phyloP scores from a whole-genome alignment of 30 jellyfish, hydroid and myxozoan species.

The Rhopilema esculentum region DNA sequence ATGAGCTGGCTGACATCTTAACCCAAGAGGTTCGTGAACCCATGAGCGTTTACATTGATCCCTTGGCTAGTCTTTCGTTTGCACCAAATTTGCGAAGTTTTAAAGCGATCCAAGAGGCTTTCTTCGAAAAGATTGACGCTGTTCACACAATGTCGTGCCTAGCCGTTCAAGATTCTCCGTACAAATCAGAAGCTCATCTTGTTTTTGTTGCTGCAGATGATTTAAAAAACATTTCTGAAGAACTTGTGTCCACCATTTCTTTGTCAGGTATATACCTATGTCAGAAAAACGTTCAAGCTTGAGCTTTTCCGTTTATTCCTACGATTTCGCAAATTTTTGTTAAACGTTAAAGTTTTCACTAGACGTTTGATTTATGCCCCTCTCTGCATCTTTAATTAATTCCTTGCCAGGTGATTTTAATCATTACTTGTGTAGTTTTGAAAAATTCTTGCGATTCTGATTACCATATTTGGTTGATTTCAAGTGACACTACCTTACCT shows the following conservation, averaged over 20 bases:
- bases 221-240: constrained; percentile 26
- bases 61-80: constrained; percentile 64
- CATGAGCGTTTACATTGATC: constrained; percentile 54
- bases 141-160: constrained; percentile 68
- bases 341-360: too few species aligned
- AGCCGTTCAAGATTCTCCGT: constrained; percentile 61
- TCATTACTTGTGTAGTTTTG: too few species aligned
- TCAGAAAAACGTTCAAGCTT: too few species aligned
- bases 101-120: constrained; percentile 38
- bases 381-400: too few species aligned
- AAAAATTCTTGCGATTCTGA: too few species aligned
- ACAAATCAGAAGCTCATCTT: constrained; percentile 43
- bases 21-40: constrained; percentile 59
- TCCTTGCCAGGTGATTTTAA: too few species aligned
- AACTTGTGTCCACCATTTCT: constrained; percentile 2
- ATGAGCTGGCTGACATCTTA: constrained; percentile 47
- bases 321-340: too few species aligned
- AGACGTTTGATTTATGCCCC: too few species aligned
- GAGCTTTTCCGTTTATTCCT: too few species aligned
- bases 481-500: too few species aligned
- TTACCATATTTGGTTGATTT: too few species aligned
- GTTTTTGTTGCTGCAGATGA: constrained; percentile 59
- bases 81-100: constrained; percentile 53
- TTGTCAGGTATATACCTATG: not conserved
- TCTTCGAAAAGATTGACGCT: constrained; percentile 42